These are phyloP conservation scores for Gerosis bhagava DNA, from an alignment of 2,888 invertebrate species.

Conservation along the genomic window DNA sequence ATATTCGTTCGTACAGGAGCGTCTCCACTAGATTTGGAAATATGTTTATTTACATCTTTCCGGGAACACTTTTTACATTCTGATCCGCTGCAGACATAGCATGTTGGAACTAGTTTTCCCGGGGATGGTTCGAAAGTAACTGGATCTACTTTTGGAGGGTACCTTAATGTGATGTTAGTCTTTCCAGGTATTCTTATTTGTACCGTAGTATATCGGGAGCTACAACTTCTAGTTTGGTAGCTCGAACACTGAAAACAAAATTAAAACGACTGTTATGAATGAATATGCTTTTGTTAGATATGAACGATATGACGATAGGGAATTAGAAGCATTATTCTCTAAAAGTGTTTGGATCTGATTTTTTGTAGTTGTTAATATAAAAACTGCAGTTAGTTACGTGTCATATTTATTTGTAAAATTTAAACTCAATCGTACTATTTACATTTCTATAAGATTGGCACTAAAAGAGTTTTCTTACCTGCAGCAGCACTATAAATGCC, in stretches of 20 bases:
- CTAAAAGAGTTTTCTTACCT: constrained; percentile 44
- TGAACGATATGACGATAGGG: background rate
- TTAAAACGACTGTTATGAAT: no score
- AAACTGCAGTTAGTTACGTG: no score
- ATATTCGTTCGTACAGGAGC: constrained; percentile 39
- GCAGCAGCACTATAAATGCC: constrained; percentile 44
- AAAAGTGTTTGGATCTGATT: no score
- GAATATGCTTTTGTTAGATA: background rate
- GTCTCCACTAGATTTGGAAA: background rate
- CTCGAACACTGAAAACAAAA: constrained; percentile 27
- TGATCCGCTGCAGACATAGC: constrained; percentile 27
- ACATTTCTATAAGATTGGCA: no score
- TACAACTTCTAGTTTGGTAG: constrained; percentile 30
- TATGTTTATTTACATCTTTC: constrained; percentile 6
- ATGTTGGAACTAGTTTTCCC: constrained; percentile 19
- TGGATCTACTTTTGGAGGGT: constrained; percentile 32
- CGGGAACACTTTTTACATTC: constrained; percentile 30
- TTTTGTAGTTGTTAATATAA: no score
- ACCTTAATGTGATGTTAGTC: constrained; percentile 36
- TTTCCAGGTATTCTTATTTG: constrained; percentile 36
- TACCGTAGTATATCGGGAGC: constrained; percentile 35
- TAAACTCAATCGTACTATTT: no score
- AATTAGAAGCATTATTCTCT: no score
- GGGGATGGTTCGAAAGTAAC: constrained; percentile 35
- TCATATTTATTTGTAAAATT: no score